Evolutionary conservation across 2,113 vertebrate genomes (phyloP).

Genomic region (Grus americana): DNA sequence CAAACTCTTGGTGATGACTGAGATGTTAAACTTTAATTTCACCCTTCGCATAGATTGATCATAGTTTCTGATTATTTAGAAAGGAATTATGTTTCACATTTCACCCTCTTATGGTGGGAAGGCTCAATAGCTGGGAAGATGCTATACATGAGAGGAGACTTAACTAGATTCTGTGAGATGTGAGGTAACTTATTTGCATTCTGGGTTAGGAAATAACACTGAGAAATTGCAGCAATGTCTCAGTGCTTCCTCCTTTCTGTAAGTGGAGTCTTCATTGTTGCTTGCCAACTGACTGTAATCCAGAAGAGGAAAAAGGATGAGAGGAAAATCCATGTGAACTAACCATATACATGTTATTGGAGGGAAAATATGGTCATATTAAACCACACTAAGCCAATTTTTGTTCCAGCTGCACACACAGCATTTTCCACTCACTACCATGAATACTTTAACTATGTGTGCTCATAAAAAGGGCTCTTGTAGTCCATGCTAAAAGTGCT

Average conservation of each 20-base stretch:
- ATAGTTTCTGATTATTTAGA: background rate
- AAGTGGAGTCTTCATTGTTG: background rate
- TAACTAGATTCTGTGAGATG: background rate
- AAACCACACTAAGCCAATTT: background rate
- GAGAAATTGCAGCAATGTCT: background rate
- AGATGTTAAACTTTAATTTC: background rate
- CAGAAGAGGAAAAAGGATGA: background rate
- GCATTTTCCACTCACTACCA: constrained; percentile 15
- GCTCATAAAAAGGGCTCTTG: constrained; percentile 14
- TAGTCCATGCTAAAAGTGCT: constrained; percentile 14
- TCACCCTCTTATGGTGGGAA: background rate
- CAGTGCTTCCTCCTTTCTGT: background rate
- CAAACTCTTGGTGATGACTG: background rate
- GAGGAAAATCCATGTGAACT: background rate
- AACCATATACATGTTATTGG: background rate
- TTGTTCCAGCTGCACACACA: constrained; percentile 25
- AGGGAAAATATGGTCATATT: background rate
- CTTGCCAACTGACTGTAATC: background rate
- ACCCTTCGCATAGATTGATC: background rate
- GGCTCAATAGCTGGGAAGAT: background rate
- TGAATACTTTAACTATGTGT: constrained; percentile 11
- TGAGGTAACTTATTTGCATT: background rate
- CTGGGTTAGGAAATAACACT: background rate
- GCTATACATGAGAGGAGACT: background rate
- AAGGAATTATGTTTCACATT: background rate